These are phyloP conservation scores for Sylvia borin DNA, from an alignment of 2,797 vertebrate genomes.

Conservation along the genomic window DNA sequence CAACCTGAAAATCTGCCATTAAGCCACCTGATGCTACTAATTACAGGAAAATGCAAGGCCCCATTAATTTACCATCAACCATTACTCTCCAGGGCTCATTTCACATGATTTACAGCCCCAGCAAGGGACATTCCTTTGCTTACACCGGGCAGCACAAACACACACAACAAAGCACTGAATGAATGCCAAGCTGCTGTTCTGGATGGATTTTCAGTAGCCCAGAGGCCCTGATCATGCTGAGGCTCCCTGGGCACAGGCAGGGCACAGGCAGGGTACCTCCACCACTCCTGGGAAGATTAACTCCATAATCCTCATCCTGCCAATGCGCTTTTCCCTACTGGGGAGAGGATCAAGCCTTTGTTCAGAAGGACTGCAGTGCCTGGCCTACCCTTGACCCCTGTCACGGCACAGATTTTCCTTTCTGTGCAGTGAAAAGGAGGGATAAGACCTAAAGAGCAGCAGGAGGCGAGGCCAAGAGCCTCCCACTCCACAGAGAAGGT, in stretches of 20 bases:
- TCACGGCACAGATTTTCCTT: background rate
- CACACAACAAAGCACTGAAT: fast-evolving
- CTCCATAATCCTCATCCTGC: background rate
- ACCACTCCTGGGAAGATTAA: background rate
- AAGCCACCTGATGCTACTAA: background rate
- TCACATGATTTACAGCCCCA: background rate
- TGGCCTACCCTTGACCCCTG: background rate
- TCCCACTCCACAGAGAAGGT: background rate
- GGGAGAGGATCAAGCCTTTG: background rate
- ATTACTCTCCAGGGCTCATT: background rate
- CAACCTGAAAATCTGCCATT: background rate
- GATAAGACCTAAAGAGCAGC: background rate
- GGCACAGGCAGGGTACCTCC: background rate
- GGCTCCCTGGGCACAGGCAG: background rate
- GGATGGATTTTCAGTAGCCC: background rate
- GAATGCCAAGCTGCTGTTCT: background rate
- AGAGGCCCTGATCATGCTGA: background rate
- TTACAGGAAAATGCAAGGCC: background rate
- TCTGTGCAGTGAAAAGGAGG: background rate
- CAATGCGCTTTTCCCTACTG: background rate
- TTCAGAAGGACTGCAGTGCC: background rate
- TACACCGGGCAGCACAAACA: too few species aligned
- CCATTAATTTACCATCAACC: background rate
- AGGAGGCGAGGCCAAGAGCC: background rate
- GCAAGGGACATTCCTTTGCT: background rate